phyloP scores from a whole-genome alignment of 35 echinoderm and acorn worm species.

The Patiria miniata region DNA sequence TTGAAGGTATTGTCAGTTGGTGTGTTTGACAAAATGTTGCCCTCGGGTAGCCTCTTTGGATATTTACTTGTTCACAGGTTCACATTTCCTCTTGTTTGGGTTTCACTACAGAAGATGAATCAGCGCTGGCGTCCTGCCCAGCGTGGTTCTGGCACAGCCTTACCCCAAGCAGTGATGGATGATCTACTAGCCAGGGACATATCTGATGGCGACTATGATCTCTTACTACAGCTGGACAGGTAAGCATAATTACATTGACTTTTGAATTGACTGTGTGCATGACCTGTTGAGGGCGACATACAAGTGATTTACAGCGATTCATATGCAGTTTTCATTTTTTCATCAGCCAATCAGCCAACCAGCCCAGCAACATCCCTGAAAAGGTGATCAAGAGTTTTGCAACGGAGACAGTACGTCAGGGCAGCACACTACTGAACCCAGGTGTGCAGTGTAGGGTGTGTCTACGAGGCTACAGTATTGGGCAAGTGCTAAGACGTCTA shows the following conservation, averaged over 20 bases:
- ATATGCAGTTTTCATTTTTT: background rate
- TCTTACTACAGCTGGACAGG: conserved; percentile 94
- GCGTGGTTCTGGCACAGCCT: conserved; percentile 63
- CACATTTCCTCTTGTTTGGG: too few relatives aligned
- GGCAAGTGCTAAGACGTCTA: conserved; percentile 70
- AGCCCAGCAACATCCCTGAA: conserved; percentile 76
- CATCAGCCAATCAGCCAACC: conserved; percentile 67
- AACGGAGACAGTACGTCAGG: conserved; percentile 70
- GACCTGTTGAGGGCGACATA: too few relatives aligned
- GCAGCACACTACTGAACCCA: conserved; percentile 59
- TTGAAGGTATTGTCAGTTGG: too few relatives aligned
- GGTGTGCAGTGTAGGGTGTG: conserved; percentile 89
- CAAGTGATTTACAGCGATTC: too few relatives aligned
- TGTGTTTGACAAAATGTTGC: too few relatives aligned
- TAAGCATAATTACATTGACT: background rate
- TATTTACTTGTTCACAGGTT: too few relatives aligned
- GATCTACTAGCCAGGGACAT: conserved; percentile 90
- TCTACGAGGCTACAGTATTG: conserved; percentile 63
- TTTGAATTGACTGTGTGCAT: too few relatives aligned
- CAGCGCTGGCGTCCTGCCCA: conserved; percentile 96
- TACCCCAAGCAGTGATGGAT: conserved; percentile 73
- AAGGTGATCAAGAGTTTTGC: conserved; percentile 80
- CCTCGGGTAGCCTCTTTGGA: background rate
- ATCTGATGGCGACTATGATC: conserved; percentile 91
- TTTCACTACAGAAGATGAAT: conserved; percentile 74